phyloP scores from a whole-genome alignment of 2,797 vertebrate genomes.

The Ptychadena robeensis region DNA sequence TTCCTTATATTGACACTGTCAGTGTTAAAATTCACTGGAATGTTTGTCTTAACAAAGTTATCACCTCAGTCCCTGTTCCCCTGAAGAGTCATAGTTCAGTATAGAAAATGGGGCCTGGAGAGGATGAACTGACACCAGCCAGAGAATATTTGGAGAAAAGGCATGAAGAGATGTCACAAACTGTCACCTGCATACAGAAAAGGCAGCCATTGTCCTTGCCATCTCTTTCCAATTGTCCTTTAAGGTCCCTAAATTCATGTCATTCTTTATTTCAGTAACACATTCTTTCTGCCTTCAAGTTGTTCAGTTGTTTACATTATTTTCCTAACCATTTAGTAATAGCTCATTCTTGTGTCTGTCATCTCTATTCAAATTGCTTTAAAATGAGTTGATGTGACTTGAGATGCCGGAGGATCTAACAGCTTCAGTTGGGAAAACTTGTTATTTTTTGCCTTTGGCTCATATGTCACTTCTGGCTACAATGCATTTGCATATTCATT shows the following conservation, averaged over 20 bases:
- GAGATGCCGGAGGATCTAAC: not conserved
- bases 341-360: conserved; percentile 5
- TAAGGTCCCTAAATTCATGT: not conserved
- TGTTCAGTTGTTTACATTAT: conserved; percentile 3
- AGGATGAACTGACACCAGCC: not conserved
- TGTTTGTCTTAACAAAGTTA: not conserved
- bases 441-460: not conserved
- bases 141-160: too few relatives aligned
- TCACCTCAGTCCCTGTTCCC: not conserved
- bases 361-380: not conserved
- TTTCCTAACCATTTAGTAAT: not conserved
- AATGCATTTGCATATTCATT: not conserved
- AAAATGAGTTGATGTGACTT: conserved; percentile 5
- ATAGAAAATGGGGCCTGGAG: not conserved
- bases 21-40: not conserved
- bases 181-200: not conserved
- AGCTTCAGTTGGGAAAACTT: not conserved
- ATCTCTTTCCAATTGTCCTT: not conserved
- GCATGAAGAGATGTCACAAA: too few relatives aligned
- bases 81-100: not conserved
- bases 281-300: not conserved
- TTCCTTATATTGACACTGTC: too few relatives aligned
- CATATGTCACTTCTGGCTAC: not conserved
- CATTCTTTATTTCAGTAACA: not conserved
- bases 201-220: not conserved